Conservation (phyloP, 2,113 vertebrate species). For the Ciconia boyciana region DNA sequence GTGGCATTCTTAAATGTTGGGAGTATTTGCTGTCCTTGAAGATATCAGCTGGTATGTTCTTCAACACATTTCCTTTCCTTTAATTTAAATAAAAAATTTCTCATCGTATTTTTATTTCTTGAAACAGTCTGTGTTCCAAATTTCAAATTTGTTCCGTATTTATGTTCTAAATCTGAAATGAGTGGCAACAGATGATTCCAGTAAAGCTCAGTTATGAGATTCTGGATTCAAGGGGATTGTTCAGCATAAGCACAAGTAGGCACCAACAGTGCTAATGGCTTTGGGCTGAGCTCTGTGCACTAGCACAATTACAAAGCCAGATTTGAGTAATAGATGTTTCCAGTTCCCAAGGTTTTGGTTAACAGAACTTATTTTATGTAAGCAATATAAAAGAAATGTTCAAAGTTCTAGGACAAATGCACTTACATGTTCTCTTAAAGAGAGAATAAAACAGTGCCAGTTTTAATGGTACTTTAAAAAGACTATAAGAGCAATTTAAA, state of each 20-base stretch:
- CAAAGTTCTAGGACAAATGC: not conserved
- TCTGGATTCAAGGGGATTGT: not conserved
- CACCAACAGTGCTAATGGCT: not conserved
- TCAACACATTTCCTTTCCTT: not conserved
- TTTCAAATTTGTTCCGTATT: not conserved
- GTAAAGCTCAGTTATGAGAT: not conserved
- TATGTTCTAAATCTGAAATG: not conserved
- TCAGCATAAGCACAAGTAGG: not conserved
- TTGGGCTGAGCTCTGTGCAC: not conserved
- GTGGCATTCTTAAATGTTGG: not conserved
- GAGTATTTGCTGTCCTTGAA: not conserved
- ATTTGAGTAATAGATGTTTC: conserved; percentile 11
- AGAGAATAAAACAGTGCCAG: not conserved
- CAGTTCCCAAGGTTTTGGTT: not conserved
- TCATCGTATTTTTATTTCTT: not conserved
- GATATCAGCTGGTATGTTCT: not conserved
- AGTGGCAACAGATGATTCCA: not conserved
- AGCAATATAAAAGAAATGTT: not conserved
- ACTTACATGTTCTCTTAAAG: not conserved
- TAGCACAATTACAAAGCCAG: not conserved
- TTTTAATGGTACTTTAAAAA: not conserved
- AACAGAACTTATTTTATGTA: not conserved
- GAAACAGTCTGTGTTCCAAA: not conserved
- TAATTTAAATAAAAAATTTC: not conserved
- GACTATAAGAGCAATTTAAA: not conserved